These are phyloP conservation scores for Chamaea fasciata DNA, from an alignment of 2,113 vertebrate genomes.

Conservation along the genomic window DNA sequence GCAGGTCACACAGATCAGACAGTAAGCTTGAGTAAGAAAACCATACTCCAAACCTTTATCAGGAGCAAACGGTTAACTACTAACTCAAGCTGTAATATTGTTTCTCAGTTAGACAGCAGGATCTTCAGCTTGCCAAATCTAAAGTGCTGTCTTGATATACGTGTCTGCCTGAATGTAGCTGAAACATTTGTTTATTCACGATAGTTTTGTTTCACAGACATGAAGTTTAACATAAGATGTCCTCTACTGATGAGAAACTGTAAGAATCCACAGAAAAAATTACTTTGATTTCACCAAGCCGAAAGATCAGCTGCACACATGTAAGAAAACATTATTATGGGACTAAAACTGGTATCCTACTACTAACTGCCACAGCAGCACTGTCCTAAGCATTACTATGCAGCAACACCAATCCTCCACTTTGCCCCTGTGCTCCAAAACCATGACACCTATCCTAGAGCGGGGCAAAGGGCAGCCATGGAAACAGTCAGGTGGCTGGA, in stretches of 20 bases:
- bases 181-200: neutral
- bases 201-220: neutral
- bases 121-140: neutral
- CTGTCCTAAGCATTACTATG: neutral
- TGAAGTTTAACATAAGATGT: neutral
- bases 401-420: neutral
- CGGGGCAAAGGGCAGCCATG: neutral
- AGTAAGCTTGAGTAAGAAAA: neutral
- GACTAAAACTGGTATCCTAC: neutral
- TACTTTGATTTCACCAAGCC: neutral
- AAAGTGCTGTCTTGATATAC: neutral
- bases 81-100: neutral
- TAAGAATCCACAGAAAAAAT: neutral
- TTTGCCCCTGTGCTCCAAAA: neutral
- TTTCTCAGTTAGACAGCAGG: neutral
- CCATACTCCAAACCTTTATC: neutral
- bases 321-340: neutral
- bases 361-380: neutral
- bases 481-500: neutral
- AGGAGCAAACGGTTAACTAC: neutral
- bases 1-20: neutral
- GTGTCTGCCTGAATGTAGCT: neutral
- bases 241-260: neutral
- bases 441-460: neutral
- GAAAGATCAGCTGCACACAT: neutral